Evolutionary conservation across 2,797 vertebrate species (phyloP).

Genomic region (Steatocranus sp.): DNA sequence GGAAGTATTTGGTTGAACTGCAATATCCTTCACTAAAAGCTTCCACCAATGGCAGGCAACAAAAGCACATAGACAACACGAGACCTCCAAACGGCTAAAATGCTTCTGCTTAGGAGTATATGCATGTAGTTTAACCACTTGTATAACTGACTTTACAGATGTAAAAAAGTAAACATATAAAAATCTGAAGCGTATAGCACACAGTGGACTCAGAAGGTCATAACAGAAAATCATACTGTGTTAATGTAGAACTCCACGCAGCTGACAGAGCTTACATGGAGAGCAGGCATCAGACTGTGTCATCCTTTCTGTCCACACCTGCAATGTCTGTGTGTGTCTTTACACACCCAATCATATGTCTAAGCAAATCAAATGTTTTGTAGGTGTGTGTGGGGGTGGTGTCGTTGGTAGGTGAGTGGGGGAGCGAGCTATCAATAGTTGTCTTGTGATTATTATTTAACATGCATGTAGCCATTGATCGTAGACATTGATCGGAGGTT

Average conservation of each 20-base stretch:
- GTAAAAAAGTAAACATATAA: not conserved
- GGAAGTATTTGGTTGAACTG: not conserved
- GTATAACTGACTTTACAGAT: not conserved
- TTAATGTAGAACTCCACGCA: not conserved
- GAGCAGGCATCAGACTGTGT: not conserved
- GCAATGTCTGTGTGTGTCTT: not conserved
- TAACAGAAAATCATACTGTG: not conserved
- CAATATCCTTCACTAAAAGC: not conserved
- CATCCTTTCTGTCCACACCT: not conserved
- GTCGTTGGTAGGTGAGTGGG: not conserved
- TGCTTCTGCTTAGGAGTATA: not conserved
- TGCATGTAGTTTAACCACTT: not conserved
- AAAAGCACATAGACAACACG: not conserved
- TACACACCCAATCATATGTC: not conserved
- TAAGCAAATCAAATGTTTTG: not conserved
- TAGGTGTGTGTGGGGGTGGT: constrained; percentile 14
- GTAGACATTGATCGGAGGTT: constrained; percentile 67
- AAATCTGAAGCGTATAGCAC: not conserved
- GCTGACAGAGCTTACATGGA: not conserved
- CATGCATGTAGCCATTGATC: constrained; percentile 77
- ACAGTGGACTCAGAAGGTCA: not conserved
- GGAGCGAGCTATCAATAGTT: constrained; percentile 69
- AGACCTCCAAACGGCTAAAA: not conserved
- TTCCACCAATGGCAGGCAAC: not conserved
- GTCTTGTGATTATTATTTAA: constrained; percentile 82